Evolutionary conservation across 2,113 vertebrate species (phyloP).

Genomic region (Emberiza fucata): DNA sequence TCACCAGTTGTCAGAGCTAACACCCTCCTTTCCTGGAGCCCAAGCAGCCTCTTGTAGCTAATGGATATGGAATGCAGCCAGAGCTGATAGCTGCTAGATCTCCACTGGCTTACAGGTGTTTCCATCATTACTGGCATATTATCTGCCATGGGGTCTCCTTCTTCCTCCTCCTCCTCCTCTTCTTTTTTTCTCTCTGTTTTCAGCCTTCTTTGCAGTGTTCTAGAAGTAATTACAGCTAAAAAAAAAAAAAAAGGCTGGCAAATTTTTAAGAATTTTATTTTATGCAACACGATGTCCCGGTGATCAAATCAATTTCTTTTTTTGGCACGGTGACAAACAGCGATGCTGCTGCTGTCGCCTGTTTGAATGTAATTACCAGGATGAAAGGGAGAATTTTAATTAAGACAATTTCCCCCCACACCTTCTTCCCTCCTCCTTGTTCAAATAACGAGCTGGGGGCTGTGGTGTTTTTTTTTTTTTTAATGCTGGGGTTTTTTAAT

Average conservation of each 20-base stretch:
- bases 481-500: neutral
- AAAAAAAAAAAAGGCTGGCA: conserved; percentile 1
- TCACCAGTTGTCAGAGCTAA: conserved; percentile 67
- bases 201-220: conserved; percentile 3
- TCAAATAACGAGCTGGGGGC: conserved; percentile 46
- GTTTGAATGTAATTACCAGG: conserved; percentile 76
- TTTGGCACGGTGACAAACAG: conserved; percentile 68
- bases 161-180: conserved; percentile 7
- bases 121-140: conserved; percentile 55
- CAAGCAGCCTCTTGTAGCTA: conserved; percentile 61
- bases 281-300: conserved; percentile 61
- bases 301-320: conserved; percentile 66
- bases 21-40: conserved; percentile 63
- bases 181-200: neutral
- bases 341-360: conserved; percentile 64
- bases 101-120: conserved; percentile 71
- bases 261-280: conserved; percentile 54
- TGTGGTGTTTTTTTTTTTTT: neutral
- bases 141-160: conserved; percentile 38
- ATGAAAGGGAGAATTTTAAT: conserved; percentile 80
- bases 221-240: conserved; percentile 60
- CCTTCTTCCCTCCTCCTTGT: conserved; percentile 51
- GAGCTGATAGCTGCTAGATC: conserved; percentile 67
- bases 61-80: conserved; percentile 72
- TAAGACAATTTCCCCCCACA: conserved; percentile 72